phyloP scores from a whole-genome alignment of 1,140 invertebrate genomes.

The Drosophila insularis region DNA sequence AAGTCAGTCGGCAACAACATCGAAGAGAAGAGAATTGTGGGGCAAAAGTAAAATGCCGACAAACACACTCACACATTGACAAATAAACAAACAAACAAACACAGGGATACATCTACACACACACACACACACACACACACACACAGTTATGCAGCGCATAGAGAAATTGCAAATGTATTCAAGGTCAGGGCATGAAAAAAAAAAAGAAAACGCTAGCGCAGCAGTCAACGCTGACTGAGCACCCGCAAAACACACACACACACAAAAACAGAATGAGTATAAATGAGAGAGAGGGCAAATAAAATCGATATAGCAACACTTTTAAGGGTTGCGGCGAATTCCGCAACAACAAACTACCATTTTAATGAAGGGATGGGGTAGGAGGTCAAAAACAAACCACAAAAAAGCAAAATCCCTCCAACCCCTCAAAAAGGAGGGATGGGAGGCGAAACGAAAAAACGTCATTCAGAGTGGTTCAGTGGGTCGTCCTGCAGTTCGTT shows the following conservation, averaged over 20 bases:
- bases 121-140: constrained; percentile 18
- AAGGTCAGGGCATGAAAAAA: constrained; percentile 67
- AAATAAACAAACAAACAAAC: constrained; percentile 15
- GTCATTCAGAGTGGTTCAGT: constrained; percentile 73
- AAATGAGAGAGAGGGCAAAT: constrained; percentile 21
- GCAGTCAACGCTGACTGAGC: constrained; percentile 26
- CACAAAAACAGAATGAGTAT: constrained; percentile 19
- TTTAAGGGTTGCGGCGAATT: constrained; percentile 79
- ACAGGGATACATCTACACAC: constrained; percentile 25
- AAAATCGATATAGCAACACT: constrained; percentile 79
- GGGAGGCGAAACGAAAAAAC: constrained; percentile 25
- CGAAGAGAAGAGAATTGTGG: neutral
- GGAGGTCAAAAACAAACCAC: constrained; percentile 24
- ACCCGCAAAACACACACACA: constrained; percentile 26
- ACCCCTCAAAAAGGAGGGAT: neutral
- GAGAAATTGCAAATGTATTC: constrained; percentile 74
- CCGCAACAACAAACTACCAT: constrained; percentile 28
- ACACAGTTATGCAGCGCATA: constrained; percentile 54
- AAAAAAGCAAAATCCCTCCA: constrained; percentile 2
- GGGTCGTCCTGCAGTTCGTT: constrained; percentile 68
- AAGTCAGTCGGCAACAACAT: constrained; percentile 25
- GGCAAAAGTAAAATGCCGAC: constrained; percentile 34
- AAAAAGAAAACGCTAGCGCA: constrained; percentile 30
- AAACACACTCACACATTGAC: constrained; percentile 30
- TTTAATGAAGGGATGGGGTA: neutral